Evolutionary conservation across 2,113 vertebrate species (phyloP).

Genomic region (Callospermophilus lateralis): DNA sequence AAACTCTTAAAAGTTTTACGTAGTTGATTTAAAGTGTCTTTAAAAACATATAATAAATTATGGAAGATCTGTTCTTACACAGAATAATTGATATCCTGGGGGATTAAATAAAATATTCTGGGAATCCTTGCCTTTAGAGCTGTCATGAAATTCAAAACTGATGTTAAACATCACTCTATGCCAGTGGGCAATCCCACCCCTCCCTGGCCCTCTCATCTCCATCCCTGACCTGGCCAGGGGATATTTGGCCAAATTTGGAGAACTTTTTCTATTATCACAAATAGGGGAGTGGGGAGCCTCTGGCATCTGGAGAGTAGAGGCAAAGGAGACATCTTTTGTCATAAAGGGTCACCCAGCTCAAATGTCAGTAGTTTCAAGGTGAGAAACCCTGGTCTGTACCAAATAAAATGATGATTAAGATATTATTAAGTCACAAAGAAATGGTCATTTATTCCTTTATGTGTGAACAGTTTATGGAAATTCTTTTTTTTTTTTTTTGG

Average conservation of each 20-base stretch:
- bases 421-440: conserved; percentile 21
- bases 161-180: neutral
- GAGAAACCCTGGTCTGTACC: neutral
- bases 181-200: neutral
- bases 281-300: neutral
- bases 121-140: conserved; percentile 45
- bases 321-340: neutral
- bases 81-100: conserved; percentile 67
- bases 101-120: conserved; percentile 61
- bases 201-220: neutral
- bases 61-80: conserved; percentile 57
- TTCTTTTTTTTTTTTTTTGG: too few relatives aligned
- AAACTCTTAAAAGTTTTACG: conserved; percentile 75
- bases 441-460: conserved; percentile 12
- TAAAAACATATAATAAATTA: conserved; percentile 72
- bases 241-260: neutral
- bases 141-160: conserved; percentile 45
- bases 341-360: neutral
- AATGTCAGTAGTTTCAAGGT: neutral
- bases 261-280: neutral
- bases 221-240: neutral
- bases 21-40: conserved; percentile 71
- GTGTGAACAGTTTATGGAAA: neutral
- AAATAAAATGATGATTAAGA: neutral
- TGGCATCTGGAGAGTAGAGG: neutral